Conservation (phyloP, 2,797 vertebrate species). For the Anniella stebbinsi region DNA sequence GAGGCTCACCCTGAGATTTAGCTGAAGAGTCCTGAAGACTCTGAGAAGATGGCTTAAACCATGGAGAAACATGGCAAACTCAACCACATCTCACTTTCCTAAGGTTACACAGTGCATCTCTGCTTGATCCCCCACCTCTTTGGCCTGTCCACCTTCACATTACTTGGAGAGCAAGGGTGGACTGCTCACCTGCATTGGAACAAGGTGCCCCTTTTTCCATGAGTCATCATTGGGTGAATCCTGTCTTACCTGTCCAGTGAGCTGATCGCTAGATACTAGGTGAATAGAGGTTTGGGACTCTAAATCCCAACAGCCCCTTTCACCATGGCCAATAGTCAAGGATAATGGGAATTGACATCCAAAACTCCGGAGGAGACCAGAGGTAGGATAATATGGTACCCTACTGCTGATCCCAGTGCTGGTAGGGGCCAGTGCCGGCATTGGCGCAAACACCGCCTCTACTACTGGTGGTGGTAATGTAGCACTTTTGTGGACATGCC, state of each 20-base stretch:
- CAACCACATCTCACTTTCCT: not conserved
- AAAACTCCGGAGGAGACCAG: not conserved
- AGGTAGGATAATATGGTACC: not conserved
- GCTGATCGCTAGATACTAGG: too few species aligned
- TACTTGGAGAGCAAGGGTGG: not conserved
- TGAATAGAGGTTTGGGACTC: not conserved
- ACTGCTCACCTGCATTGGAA: not conserved
- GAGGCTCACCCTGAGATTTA: too few species aligned
- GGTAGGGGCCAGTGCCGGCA: too few species aligned
- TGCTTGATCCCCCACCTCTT: not conserved
- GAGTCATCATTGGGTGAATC: not conserved
- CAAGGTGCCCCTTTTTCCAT: not conserved
- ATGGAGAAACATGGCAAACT: not conserved
- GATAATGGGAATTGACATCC: not conserved
- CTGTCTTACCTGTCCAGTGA: not conserved
- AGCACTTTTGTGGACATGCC: too few species aligned
- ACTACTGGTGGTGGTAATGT: too few species aligned
- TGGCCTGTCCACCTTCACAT: too few species aligned
- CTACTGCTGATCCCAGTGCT: not conserved
- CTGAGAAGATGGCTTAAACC: too few species aligned
- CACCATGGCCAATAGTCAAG: not conserved
- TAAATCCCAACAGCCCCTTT: not conserved
- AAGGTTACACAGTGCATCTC: not conserved
- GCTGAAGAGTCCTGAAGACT: too few species aligned
- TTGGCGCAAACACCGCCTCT: too few species aligned